Evolutionary conservation across 2,888 invertebrate genomes (phyloP).

Genomic region (Odontomyia ornata): DNA sequence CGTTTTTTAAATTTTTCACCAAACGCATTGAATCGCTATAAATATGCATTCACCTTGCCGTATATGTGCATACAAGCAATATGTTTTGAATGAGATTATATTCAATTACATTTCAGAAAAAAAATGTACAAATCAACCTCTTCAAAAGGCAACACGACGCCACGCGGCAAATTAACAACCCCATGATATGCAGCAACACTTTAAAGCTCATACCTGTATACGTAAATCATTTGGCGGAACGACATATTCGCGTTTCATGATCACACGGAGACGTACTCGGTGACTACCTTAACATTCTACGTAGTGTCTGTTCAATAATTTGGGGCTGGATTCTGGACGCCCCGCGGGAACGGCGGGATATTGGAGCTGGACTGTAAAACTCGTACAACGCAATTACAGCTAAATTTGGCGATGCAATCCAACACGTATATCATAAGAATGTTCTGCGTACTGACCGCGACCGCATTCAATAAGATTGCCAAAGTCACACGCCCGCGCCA

Average conservation of each 20-base stretch:
- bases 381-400: constrained; percentile 19
- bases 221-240: not conserved
- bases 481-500: not conserved
- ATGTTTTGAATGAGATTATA: no score
- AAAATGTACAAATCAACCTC: no score
- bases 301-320: constrained; percentile 24
- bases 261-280: not conserved
- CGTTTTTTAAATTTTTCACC: no score
- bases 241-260: not conserved
- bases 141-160: not conserved
- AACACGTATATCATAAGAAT: not conserved
- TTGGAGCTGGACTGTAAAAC: not conserved
- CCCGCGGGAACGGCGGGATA: not conserved
- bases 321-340: not conserved
- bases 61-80: no score
- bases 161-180: constrained; percentile 3
- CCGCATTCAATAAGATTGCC: not conserved
- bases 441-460: not conserved
- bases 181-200: not conserved
- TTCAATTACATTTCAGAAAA: no score
- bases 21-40: no score
- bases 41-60: no score
- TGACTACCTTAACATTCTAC: constrained; percentile 40
- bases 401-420: constrained; percentile 29
- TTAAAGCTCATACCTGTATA: constrained; percentile 1